Evolutionary conservation across 2,888 invertebrate genomes (phyloP), one percentile per base, ranked within the genome.

Genomic region (Glaucopsyche alexis): DNA sequence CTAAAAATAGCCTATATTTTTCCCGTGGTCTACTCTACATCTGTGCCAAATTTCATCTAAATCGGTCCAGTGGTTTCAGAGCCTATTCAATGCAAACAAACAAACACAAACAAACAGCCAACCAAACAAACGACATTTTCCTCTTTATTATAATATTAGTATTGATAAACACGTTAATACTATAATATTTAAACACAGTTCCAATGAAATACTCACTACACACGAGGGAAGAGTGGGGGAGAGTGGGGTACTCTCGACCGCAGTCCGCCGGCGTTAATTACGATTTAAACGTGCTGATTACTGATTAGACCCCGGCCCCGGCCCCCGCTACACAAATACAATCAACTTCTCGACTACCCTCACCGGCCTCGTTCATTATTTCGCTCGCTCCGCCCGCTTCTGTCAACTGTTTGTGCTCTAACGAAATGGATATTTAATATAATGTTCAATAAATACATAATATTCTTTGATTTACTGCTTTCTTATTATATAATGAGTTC

Each of bases 281-380:
- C 66, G 40, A 42, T 66, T 66, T 66, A 66, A 66, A 40, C 66
- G 66, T 66, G 42, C 66, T 66, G 66, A 66, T 66, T 66, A 66
- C 66, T 66, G 66, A 66, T 66, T 66, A 66, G 40, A 66, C 42
- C 16, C 8, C 64, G 3, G 7, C 16, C 52, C 19, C 29, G 19
- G 13, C 60, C 11, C 13, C 60, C 29, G 29, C 29, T 60, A 38
- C 29, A 38, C 60, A 60, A 60, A 60, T 38, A 60, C 60, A 60
- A 38, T 19, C 55, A 55, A 14, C 29, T 38, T 60, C 60, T 60
- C 29, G 60, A 55, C 16, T n/a, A 16, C 16, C 16, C 16, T 52
- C 11, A 60, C 14, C 60, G 29, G 29, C 60, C 60, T 29, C 60
- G 19, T 29, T 60, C 60, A 60, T 38, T 38, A 60, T 60, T 60